These are phyloP conservation scores for Onychomys torridus DNA, from an alignment of 2,797 vertebrate species.

Conservation along the genomic window DNA sequence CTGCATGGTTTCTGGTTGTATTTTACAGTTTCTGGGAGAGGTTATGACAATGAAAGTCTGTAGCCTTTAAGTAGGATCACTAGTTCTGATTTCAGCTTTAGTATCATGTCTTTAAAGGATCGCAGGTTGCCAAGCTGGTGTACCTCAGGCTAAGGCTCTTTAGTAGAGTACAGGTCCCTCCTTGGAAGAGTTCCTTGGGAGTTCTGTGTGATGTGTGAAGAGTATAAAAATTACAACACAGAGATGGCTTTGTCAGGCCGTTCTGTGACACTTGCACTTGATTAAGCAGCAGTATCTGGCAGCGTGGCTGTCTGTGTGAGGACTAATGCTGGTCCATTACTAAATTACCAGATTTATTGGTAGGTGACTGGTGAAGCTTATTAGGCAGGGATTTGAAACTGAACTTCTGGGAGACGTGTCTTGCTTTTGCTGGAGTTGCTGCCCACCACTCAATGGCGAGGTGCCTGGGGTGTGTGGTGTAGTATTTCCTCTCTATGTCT, in stretches of 20 bases:
- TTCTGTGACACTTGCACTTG: neutral
- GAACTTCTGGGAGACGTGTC: neutral
- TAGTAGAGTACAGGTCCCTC: neutral
- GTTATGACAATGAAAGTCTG: neutral
- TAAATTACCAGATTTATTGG: neutral
- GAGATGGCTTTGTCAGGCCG: neutral
- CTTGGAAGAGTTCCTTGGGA: neutral
- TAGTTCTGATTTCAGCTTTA: constrained; percentile 43
- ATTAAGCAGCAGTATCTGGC: too few relatives aligned
- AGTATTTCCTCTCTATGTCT: neutral
- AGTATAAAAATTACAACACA: neutral
- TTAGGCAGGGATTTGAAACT: neutral
- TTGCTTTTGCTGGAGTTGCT: neutral
- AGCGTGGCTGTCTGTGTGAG: neutral
- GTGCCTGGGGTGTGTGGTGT: neutral
- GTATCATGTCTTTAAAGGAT: neutral
- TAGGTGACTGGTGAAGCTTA: neutral
- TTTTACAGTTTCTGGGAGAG: neutral
- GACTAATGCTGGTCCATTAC: neutral
- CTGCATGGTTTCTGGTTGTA: neutral
- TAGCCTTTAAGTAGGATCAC: neutral
- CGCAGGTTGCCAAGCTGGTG: neutral
- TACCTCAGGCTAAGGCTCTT: neutral
- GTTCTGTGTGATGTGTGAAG: neutral
- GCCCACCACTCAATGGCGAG: fast-evolving